Conservation (phyloP, 2,797 vertebrate species). For the Heteromormyrus szaboi region DNA sequence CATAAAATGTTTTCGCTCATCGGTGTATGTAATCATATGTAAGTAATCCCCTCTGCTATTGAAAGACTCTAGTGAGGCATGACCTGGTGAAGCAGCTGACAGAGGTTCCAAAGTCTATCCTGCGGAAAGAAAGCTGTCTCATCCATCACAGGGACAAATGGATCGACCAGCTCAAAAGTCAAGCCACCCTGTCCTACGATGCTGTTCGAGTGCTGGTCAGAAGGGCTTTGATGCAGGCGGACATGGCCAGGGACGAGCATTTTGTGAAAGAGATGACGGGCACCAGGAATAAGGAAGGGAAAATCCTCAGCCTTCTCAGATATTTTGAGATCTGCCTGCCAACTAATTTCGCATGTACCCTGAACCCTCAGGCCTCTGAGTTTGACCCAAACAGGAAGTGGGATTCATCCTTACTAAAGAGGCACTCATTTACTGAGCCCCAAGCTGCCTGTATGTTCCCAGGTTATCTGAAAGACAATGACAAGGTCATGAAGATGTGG, state of each 20-base stretch:
- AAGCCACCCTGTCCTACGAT: constrained; percentile 56
- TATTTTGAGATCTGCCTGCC: constrained; percentile 67
- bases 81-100: constrained; percentile 52
- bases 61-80: constrained; percentile 57
- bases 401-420: constrained; percentile 35
- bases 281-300: constrained; percentile 43
- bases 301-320: constrained; percentile 58
- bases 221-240: constrained; percentile 42
- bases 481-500: constrained; percentile 54
- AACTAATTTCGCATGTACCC: constrained; percentile 26
- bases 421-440: constrained; percentile 24
- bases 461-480: constrained; percentile 50
- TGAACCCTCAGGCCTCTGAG: constrained; percentile 55
- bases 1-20: not conserved
- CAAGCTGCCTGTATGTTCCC: constrained; percentile 60
- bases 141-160: constrained; percentile 51
- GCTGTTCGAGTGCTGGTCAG: constrained; percentile 59
- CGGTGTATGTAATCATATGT: not conserved
- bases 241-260: constrained; percentile 23
- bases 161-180: constrained; percentile 50
- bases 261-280: constrained; percentile 61
- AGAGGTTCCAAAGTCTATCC: constrained; percentile 40
- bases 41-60: not conserved
- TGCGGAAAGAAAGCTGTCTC: constrained; percentile 47
- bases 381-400: constrained; percentile 47